A percentile compares a stretch with the other conserved stretches of the same genome.
Evolutionary conservation across 2,888 invertebrate species (phyloP).

Genomic region (Nowickia ferox): DNA sequence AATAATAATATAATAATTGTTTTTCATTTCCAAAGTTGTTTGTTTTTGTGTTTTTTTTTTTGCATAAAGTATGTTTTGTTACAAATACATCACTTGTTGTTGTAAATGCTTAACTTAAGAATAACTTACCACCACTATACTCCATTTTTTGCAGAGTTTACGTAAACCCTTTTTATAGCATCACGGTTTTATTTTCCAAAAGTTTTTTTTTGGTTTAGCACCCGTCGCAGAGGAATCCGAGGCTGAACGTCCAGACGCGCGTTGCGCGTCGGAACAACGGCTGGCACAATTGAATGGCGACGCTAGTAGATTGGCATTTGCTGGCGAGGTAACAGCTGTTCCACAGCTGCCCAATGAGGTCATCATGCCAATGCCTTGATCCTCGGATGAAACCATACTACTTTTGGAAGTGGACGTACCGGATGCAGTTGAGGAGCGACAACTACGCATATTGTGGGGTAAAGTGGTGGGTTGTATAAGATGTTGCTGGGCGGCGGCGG

Average conservation of each 20-base stretch:
- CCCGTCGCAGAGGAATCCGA: slow-evolving; percentile 77
- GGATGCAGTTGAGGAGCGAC: slow-evolving; percentile 82
- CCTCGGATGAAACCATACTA: slow-evolving; percentile 82
- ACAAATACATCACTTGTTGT: slow-evolving; percentile 71
- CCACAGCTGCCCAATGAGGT: slow-evolving; percentile 73
- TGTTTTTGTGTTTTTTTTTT: slow-evolving; percentile 27
- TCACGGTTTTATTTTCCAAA: slow-evolving; percentile 84
- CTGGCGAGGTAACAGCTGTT: slow-evolving; percentile 63
- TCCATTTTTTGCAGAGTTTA: slow-evolving; percentile 79
- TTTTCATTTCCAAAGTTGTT: slow-evolving; percentile 41
- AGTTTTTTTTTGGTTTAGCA: slow-evolving; percentile 83
- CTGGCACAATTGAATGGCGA: slow-evolving; percentile 81
- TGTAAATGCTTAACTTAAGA: slow-evolving; percentile 68
- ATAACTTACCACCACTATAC: slow-evolving; percentile 82
- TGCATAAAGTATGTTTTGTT: slow-evolving; percentile 37
- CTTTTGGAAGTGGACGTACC: slow-evolving; percentile 83
- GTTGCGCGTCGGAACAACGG: slow-evolving; percentile 81
- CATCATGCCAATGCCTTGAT: slow-evolving; percentile 81
- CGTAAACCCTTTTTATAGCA: slow-evolving; percentile 81
- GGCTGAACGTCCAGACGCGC: slow-evolving; percentile 79
- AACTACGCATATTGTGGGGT: slow-evolving; percentile 82
- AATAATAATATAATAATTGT: slow-evolving; percentile 40
- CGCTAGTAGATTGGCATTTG: slow-evolving; percentile 69
- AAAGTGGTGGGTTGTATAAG: slow-evolving; percentile 77
- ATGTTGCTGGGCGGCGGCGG: slow-evolving; percentile 51